Base-by-base conservation (phyloP, 1,140 invertebrate genomes). In the Neodiprion virginianus region DNA sequence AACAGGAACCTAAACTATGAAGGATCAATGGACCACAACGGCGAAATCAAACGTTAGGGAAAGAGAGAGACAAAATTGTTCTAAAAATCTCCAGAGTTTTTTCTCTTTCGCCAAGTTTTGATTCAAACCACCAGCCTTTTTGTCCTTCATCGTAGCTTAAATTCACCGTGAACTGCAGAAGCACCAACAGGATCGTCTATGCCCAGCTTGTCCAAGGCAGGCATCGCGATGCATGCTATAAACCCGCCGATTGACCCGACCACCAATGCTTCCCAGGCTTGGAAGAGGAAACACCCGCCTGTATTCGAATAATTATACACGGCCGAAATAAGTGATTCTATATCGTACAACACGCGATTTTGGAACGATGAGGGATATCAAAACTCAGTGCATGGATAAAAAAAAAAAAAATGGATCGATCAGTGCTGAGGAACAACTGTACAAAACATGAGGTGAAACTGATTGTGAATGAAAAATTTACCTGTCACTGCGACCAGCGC, bases 171-270 rank as follows among this genome's bases (percentile, higher is more conserved):
- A 7, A 98, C 96, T 7, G 96, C 92, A 23, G 94, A 93, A 0
- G 96, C 96, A 8, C 96, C 96, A 1, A 98, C 96, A 0, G 97
- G 97, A 88, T 98, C 97, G 81, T 98, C 97, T 2, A 98, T 92
- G 12, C 91, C 90, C 28, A 96, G 79, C 79, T 85, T 90, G 82
- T 97, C 95, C 66, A 98, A 91, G 0, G 96, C 76, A 0, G 94
- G 93, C 86, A 94, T 93, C 0, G 90, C 88, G 0, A 91, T 71
- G 67, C 95, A 94, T 1, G 94, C 92, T 28, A 97, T 88, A 2
- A 93, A 83, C 0, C 92, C 94, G 0, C 96, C 96, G 10, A 98
- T 89, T 23, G 92, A 88, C 1, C 97, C 97, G 61, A 98, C 93
- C 0, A 98, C 67, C 7, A 98, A 83, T 0, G 96, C 92, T 86